Conservation (phyloP, 2,797 vertebrate species). For the Furcifer pardalis region DNA sequence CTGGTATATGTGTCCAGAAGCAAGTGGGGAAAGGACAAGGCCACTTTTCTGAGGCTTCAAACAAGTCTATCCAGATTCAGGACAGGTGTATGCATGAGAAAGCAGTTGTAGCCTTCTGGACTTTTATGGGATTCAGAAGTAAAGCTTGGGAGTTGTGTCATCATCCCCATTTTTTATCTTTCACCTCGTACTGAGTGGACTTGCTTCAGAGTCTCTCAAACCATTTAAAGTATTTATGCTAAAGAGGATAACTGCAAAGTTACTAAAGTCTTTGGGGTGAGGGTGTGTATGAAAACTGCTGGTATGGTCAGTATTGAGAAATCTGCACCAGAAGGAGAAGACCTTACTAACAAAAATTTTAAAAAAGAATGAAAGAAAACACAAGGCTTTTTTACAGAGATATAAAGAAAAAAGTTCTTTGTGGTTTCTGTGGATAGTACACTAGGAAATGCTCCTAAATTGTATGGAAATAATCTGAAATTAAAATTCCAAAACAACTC, state of each 20-base stretch:
- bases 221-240: background rate
- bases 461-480: background rate
- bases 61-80: background rate
- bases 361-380: too few relatives aligned
- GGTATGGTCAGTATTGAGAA: background rate
- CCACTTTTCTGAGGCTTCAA: background rate
- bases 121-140: background rate
- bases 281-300: background rate
- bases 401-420: background rate
- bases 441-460: conserved; percentile 7
- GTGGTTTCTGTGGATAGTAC: background rate
- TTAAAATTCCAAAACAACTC: conserved; percentile 4
- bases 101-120: background rate
- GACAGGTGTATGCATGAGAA: background rate
- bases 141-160: background rate
- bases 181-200: background rate
- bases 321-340: background rate
- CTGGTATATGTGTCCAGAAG: background rate
- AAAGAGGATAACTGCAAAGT: background rate
- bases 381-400: background rate
- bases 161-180: background rate
- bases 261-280: background rate
- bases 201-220: background rate
- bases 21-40: background rate
- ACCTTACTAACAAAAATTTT: too few relatives aligned